Percentiles rank a stretch among this genome's conserved stretches.
Conservation (phyloP, 2,113 vertebrate species). For the Caranx ignobilis region DNA sequence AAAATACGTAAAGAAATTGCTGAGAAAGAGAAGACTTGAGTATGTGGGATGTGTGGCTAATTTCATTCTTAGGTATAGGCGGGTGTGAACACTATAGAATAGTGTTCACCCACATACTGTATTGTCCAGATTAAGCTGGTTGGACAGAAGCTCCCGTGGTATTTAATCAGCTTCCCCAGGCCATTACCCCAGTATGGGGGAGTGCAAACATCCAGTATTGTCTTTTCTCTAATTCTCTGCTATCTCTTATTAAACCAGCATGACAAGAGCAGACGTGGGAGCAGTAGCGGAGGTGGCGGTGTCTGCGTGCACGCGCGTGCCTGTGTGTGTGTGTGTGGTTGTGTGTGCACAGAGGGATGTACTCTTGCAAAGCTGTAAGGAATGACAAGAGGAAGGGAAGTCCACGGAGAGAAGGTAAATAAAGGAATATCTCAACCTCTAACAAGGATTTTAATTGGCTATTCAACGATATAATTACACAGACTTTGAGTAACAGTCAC, state of each 20-base stretch:
- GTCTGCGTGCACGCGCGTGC: not conserved
- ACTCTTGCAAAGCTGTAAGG: slow-evolving; percentile 41
- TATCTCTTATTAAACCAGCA: slow-evolving; percentile 79
- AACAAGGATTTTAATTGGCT: slow-evolving; percentile 78
- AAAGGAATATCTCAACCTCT: slow-evolving; percentile 77
- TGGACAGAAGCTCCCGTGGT: slow-evolving; percentile 71
- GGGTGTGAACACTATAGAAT: slow-evolving; percentile 74
- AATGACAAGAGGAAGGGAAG: slow-evolving; percentile 61
- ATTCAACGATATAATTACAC: slow-evolving; percentile 80
- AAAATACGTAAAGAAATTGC: slow-evolving; percentile 35
- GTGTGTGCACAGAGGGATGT: slow-evolving; percentile 4
- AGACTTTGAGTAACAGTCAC: slow-evolving; percentile 77
- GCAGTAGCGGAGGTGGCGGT: not conserved
- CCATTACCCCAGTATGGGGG: slow-evolving; percentile 74
- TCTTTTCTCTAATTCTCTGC: slow-evolving; percentile 72
- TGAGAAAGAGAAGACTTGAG: slow-evolving; percentile 43
- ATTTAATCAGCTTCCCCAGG: slow-evolving; percentile 80
- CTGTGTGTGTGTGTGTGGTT: slow-evolving; percentile 1
- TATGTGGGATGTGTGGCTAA: slow-evolving; percentile 80
- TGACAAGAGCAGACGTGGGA: slow-evolving; percentile 57
- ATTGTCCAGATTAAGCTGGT: slow-evolving; percentile 74
- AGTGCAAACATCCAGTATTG: slow-evolving; percentile 76
- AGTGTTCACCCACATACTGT: slow-evolving; percentile 72
- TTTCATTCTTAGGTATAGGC: slow-evolving; percentile 73
- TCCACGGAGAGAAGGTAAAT: slow-evolving; percentile 76